Evolutionary conservation across 2,797 vertebrate species (phyloP).

Genomic region (Mareca penelope): DNA sequence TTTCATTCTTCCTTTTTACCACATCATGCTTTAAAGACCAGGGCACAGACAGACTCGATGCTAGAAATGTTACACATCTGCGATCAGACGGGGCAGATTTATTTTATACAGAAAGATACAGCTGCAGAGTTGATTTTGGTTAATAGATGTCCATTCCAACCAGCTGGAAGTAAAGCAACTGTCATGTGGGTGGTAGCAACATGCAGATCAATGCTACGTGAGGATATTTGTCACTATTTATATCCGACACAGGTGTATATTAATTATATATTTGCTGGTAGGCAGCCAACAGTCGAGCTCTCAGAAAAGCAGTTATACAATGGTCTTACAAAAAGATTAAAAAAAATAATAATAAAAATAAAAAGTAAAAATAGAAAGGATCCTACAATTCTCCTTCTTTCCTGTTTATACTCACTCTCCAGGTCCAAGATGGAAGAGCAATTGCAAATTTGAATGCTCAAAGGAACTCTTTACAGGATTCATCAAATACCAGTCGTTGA

Average conservation of each 20-base stretch:
- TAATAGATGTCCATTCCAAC: background rate
- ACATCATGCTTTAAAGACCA: background rate
- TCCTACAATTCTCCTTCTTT: background rate
- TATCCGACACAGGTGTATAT: background rate
- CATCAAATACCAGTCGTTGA: background rate
- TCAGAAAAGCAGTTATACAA: background rate
- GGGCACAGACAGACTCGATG: background rate
- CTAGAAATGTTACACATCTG: background rate
- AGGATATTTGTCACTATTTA: background rate
- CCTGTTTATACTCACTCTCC: background rate
- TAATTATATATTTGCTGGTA: background rate
- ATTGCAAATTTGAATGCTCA: background rate
- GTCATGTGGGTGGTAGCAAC: background rate
- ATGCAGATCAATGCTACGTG: background rate
- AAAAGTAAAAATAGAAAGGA: background rate
- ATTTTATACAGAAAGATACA: background rate
- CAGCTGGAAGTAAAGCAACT: background rate
- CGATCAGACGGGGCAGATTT: background rate
- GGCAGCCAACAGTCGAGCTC: background rate
- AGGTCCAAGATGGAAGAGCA: background rate
- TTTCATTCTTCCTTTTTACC: background rate
- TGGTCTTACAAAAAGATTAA: background rate
- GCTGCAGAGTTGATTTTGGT: background rate
- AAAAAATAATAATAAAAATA: background rate
- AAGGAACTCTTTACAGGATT: background rate